Evolutionary conservation across 1,140 invertebrate genomes (phyloP), one percentile per base, ranked within the genome.

Genomic region (Drosophila equinoxialis): DNA sequence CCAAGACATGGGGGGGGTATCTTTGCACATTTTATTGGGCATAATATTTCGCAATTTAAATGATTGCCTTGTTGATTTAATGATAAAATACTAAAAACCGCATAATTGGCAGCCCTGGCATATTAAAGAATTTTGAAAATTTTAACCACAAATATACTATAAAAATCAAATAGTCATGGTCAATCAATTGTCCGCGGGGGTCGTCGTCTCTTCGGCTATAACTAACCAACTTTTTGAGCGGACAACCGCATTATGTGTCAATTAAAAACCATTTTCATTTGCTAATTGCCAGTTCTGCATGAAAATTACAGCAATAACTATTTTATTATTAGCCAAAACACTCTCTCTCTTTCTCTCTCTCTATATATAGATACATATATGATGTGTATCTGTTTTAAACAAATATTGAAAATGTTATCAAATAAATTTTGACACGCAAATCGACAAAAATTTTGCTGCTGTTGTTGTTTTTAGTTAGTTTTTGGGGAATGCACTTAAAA

Each of bases 251-350:
- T 79, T 87, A 82, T 87, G 73, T 81, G 59, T 79, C 83, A 86
- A 86, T 86, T 86, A 87, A 77, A 86, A 82, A 77, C 68, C 69
- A 77, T 79, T 87, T 87, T 77, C 58, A 65, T 59, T 59, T 69
- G 76, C 79, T 86, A 86, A 87, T 87, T 79, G 72, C 79, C 59
- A 55, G 57, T 62, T 42, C 33, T 75, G 82, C 58, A 70, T 62
- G 23, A 75, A 74, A 67, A 61, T 67, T 23, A 73, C 54, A 37
- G 73, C 72, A 74, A 73, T 65, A 20, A 75, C 75, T 59, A 35
- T 67, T 41, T 68, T 62, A 30, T 30, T 30, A 30, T 30, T 30
- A 30, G 30, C 6, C 30, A 30, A 30, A 6, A 26, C 23, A 26
- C 0, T n/a, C 35, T 37, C 35, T 37, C 35, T 11, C 35, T 1